Base-by-base conservation (phyloP, 2,113 vertebrate genomes). In the Heterocephalus glaber region DNA sequence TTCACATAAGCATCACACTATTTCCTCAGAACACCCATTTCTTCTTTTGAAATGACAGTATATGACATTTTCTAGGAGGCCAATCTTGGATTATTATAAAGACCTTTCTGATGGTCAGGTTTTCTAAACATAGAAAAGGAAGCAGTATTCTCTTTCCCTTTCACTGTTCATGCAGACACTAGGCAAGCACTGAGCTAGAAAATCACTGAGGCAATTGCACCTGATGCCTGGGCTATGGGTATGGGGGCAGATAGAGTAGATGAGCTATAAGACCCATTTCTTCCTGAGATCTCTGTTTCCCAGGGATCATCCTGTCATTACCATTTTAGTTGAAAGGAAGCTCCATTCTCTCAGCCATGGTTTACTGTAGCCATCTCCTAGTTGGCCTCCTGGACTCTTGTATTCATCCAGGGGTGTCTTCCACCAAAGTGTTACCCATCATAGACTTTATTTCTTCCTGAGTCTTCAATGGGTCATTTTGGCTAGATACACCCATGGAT, bases 1-100 rank as follows among this genome's bases (percentile, higher is more conserved):
- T 66, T 86, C 12, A 66, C 35, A 79, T 33, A 65, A 80, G 74
- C 33, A 84, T 12, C 30, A 9, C 17, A 3, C 13, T 79, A 54
- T 56, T 52, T 5, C 38, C 33, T 19, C 24, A 47, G 35, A 89
- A 35, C 44, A 90, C n/a, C 44, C 35, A 3, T 44, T 82, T 65
- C 60, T 72, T 77, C 52, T 44, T 86, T 84, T n/a, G 58, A 97
- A 96, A 88, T 81, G 56, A 89, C 8, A 10, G n/a, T 30, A 26
- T 58, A 56, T 72, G 26, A 93, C 66, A 76, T 70, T 72, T 76
- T 76, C 83, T 82, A 24, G 35, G 63, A 83, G n/a, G n/a, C 11
- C 28, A 24, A 11, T 44, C 47, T 90, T 41, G 66, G 30, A 20
- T 20, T 63, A 44, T 19, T 38, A 86, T 72, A 52, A 79, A 74